Evolutionary conservation across 2,113 vertebrate genomes (phyloP).

Genomic region (Pachypanchax playfairii): DNA sequence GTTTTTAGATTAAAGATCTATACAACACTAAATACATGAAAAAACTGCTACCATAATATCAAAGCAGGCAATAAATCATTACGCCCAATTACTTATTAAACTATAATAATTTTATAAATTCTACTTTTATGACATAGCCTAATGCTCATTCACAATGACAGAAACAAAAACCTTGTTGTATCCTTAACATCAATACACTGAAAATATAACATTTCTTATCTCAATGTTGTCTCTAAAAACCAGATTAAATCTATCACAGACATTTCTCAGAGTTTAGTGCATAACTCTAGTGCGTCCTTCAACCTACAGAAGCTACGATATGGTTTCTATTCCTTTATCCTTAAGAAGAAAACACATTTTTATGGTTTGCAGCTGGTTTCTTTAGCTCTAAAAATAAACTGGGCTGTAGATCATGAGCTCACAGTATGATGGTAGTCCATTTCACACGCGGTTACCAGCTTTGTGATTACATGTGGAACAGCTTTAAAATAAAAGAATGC

Average conservation of each 20-base stretch:
- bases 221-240: slow-evolving; percentile 66
- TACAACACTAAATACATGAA: slow-evolving; percentile 3
- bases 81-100: slow-evolving; percentile 17
- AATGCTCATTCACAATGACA: slow-evolving; percentile 22
- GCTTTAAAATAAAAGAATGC: slow-evolving; percentile 10
- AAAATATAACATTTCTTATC: slow-evolving; percentile 64
- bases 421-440: slow-evolving; percentile 26
- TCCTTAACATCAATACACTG: slow-evolving; percentile 38
- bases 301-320: slow-evolving; percentile 23
- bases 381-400: slow-evolving; percentile 3
- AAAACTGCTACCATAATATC: neutral
- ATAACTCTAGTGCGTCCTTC: slow-evolving; percentile 10
- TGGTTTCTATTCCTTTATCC: slow-evolving; percentile 4
- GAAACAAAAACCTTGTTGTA: slow-evolving; percentile 18
- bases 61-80: slow-evolving; percentile 14
- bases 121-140: slow-evolving; percentile 14
- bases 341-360: slow-evolving; percentile 23
- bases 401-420: slow-evolving; percentile 5
- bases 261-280: slow-evolving; percentile 5
- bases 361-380: slow-evolving; percentile 12
- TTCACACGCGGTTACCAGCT: too few relatives aligned
- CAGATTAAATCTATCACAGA: slow-evolving; percentile 50
- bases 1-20: neutral
- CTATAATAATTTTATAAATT: too few relatives aligned
- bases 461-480: neutral